Conservation (phyloP, 2,888 invertebrate species). For the Cryptus viduatorius region DNA sequence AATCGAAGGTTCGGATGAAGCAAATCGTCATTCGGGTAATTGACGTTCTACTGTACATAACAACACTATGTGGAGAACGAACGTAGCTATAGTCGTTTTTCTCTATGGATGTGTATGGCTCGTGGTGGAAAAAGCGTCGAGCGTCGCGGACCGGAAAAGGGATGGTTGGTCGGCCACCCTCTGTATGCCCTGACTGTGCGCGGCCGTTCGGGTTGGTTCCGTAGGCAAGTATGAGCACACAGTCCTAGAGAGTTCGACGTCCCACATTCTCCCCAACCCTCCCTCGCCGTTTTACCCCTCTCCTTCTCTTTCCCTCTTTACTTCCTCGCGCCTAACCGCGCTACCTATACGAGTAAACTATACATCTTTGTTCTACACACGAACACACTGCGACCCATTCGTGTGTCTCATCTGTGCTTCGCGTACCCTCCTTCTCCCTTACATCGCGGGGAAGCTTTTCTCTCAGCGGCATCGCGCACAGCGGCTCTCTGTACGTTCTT, state of each 20-base stretch:
- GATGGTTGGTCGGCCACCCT: constrained; percentile 47
- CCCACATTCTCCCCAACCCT: constrained; percentile 77
- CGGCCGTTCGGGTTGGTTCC: constrained; percentile 47
- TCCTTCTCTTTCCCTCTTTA: constrained; percentile 15
- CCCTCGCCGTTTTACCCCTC: not conserved
- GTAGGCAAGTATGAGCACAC: constrained; percentile 45
- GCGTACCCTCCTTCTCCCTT: constrained; percentile 34
- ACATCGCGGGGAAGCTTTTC: constrained; percentile 22
- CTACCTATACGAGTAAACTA: not conserved
- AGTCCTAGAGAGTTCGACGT: constrained; percentile 80
- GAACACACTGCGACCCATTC: not conserved
- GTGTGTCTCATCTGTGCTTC: constrained; percentile 19
- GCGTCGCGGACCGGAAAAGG: constrained; percentile 48
- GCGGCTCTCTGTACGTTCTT: constrained; percentile 35
- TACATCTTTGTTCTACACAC: constrained; percentile 44
- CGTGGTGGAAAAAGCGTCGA: constrained; percentile 36
- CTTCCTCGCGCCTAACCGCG: constrained; percentile 23
- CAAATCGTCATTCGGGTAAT: too few relatives aligned
- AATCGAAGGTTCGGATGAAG: too few relatives aligned
- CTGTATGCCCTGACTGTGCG: constrained; percentile 18
- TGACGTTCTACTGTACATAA: not conserved
- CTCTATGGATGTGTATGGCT: constrained; percentile 23
- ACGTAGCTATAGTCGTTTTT: not conserved
- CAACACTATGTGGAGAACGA: not conserved
- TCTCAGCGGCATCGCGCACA: constrained; percentile 1